A percentile compares a stretch with the other conserved stretches of the same genome.
Evolutionary conservation across 2,113 vertebrate genomes (phyloP).

Genomic region (Tyto alba): DNA sequence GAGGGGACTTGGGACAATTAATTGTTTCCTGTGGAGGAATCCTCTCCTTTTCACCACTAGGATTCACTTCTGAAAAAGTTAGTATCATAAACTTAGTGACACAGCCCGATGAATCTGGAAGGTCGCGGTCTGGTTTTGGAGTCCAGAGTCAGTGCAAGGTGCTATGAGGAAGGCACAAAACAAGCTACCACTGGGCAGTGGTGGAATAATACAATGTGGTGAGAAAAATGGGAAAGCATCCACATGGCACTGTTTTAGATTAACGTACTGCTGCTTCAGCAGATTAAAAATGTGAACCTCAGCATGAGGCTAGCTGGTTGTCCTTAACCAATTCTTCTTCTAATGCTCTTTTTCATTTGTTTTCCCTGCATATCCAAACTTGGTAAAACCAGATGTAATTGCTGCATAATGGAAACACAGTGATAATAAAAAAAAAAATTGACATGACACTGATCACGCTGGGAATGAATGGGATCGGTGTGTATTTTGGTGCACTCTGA

Average conservation of each 20-base stretch:
- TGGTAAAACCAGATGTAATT: neutral
- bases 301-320: neutral
- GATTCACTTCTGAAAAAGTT: constrained; percentile 73
- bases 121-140: neutral
- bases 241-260: neutral
- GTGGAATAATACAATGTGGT: neutral
- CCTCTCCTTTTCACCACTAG: constrained; percentile 25
- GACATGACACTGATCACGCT: neutral
- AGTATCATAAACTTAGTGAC: constrained; percentile 52
- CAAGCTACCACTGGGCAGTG: neutral
- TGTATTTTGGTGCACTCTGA: neutral
- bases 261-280: neutral
- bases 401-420: neutral
- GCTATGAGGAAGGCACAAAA: neutral
- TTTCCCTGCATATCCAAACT: neutral
- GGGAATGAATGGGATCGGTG: neutral
- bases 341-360: neutral
- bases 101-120: constrained; percentile 18
- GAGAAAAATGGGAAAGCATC: neutral
- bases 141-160: constrained; percentile 2
- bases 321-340: neutral
- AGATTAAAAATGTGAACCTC: neutral
- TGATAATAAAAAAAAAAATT: neutral
- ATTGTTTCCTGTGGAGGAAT: neutral
- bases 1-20: neutral